phyloP scores from a whole-genome alignment of 2,888 invertebrate genomes.

The Diplolepis rosae region DNA sequence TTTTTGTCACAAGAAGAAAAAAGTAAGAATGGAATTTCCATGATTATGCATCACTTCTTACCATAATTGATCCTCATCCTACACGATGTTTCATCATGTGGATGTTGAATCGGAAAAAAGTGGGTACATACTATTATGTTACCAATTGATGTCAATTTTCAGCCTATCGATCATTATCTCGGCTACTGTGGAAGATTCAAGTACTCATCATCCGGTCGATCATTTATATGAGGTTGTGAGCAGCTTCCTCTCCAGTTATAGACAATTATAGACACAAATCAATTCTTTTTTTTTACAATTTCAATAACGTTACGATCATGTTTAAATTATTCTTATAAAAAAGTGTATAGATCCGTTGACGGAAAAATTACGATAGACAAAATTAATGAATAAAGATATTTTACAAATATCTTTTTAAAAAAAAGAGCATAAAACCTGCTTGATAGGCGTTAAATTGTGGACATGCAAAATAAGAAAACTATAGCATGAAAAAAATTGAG shows the following conservation, averaged over 20 bases:
- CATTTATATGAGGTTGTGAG: not conserved
- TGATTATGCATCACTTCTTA: conserved; percentile 17
- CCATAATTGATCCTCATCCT: conserved; percentile 1
- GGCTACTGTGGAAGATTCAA: not conserved
- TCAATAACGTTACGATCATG: too few species aligned
- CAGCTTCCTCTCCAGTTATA: not conserved
- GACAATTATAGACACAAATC: too few species aligned
- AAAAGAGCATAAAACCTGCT: too few species aligned
- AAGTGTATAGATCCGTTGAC: too few species aligned
- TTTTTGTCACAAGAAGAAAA: not conserved
- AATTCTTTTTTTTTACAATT: too few species aligned
- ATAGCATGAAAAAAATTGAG: too few species aligned
- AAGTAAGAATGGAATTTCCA: not conserved
- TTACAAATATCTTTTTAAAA: too few species aligned
- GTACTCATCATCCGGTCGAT: not conserved
- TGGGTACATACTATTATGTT: not conserved
- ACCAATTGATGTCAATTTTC: not conserved
- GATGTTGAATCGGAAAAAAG: not conserved
- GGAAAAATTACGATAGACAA: too few species aligned
- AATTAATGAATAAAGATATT: too few species aligned
- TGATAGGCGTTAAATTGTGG: too few species aligned
- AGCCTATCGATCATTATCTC: not conserved
- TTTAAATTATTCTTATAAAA: too few species aligned
- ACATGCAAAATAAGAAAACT: too few species aligned
- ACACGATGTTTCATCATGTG: not conserved